Evolutionary conservation across 2,797 vertebrate species (phyloP).

Genomic region (Simalia tracyae): DNA sequence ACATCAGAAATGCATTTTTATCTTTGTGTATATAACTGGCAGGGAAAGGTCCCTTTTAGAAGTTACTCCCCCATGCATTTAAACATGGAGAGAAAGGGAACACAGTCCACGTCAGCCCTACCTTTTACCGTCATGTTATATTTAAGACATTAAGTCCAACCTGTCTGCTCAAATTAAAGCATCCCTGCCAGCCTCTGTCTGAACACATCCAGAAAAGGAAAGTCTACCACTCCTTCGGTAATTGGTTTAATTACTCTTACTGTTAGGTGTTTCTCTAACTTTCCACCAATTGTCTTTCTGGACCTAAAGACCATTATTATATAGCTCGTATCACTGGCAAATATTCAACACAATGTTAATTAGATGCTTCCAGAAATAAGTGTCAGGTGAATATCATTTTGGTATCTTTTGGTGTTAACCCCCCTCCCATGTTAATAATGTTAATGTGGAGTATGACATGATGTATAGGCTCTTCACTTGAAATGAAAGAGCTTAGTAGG

Average conservation of each 20-base stretch:
- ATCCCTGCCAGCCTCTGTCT: neutral
- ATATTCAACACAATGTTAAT: neutral
- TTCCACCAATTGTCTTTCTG: neutral
- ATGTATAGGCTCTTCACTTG: neutral
- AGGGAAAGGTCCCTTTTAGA: neutral
- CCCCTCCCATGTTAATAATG: neutral
- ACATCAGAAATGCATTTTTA: neutral
- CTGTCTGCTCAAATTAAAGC: neutral
- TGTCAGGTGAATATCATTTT: neutral
- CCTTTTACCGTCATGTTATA: neutral
- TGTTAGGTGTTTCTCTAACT: neutral
- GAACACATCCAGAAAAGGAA: neutral
- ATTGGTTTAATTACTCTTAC: neutral
- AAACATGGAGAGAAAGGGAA: neutral
- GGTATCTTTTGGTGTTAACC: neutral
- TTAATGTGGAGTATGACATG: neutral
- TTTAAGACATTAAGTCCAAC: neutral
- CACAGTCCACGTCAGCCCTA: neutral
- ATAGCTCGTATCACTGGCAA: neutral
- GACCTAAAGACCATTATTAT: neutral
- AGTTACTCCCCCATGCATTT: neutral
- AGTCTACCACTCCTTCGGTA: neutral
- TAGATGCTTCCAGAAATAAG: neutral
- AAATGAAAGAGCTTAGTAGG: neutral
- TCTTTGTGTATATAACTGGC: neutral